These are phyloP conservation scores for Spea hammondii DNA, from an alignment of 2,797 vertebrate genomes.

Conservation along the genomic window DNA sequence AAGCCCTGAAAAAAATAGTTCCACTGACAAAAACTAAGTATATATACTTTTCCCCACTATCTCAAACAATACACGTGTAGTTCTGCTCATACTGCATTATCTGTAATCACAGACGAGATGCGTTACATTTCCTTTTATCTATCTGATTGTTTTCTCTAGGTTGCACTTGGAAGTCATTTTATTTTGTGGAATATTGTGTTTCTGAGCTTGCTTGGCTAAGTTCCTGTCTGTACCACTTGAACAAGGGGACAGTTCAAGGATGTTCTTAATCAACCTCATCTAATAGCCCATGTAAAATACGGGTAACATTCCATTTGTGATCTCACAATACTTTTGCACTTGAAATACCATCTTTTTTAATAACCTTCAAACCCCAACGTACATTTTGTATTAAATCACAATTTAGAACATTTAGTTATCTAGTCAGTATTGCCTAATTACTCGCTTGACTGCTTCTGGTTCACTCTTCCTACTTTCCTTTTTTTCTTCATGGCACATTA, in stretches of 20 bases:
- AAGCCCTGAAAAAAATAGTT: neutral
- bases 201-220: conserved; percentile 10
- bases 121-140: neutral
- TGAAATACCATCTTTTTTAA: conserved; percentile 28
- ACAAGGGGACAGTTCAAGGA: conserved; percentile 37
- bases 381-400: conserved; percentile 30
- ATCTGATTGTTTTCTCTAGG: conserved; percentile 4
- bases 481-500: conserved; percentile 44
- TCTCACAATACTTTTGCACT: conserved; percentile 16
- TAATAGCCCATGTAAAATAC: conserved; percentile 21
- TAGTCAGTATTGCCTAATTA: conserved; percentile 44
- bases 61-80: neutral
- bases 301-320: conserved; percentile 23
- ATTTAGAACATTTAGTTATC: conserved; percentile 35
- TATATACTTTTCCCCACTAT: neutral
- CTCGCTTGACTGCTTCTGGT: conserved; percentile 34
- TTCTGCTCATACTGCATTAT: neutral
- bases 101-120: conserved; percentile 3
- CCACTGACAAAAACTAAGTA: neutral
- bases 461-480: conserved; percentile 37
- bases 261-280: conserved; percentile 34
- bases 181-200: conserved; percentile 6
- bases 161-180: conserved; percentile 5
- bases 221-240: conserved; percentile 1
- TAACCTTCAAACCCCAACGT: conserved; percentile 35